A percentile compares a stretch with the other conserved stretches of the same genome.
Evolutionary conservation across 2,888 invertebrate species (phyloP).

Genomic region (Philaethria dido): DNA sequence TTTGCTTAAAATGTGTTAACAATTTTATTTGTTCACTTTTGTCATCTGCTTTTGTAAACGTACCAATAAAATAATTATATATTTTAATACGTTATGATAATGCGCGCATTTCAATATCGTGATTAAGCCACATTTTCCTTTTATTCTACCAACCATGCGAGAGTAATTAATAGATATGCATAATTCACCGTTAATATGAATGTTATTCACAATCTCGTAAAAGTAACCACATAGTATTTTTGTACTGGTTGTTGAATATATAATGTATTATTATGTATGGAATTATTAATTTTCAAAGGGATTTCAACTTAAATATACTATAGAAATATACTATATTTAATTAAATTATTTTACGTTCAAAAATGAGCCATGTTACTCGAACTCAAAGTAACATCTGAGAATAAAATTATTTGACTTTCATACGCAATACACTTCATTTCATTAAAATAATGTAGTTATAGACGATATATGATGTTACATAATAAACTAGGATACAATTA

Average conservation of each 20-base stretch:
- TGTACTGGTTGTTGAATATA: not conserved
- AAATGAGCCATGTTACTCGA: no score
- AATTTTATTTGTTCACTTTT: slow-evolving; percentile 1
- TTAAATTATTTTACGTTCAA: no score
- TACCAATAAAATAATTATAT: slow-evolving; percentile 9
- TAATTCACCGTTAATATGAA: slow-evolving; percentile 21
- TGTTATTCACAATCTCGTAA: slow-evolving; percentile 15
- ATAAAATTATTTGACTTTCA: no score
- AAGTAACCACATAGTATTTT: slow-evolving; percentile 6
- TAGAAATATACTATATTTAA: no score
- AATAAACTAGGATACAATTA: no score
- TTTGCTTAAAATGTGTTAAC: no score
- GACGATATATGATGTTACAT: no score
- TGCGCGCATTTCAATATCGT: slow-evolving; percentile 17
- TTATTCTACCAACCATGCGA: slow-evolving; percentile 23
- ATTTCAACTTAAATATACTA: not conserved
- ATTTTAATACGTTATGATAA: slow-evolving; percentile 22
- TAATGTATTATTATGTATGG: not conserved
- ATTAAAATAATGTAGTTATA: no score
- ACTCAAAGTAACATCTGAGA: no score
- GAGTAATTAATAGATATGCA: slow-evolving; percentile 27
- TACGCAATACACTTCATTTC: no score
- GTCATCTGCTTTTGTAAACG: not conserved
- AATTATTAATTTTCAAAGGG: not conserved
- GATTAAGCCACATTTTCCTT: slow-evolving; percentile 30